These are phyloP conservation scores for Parnassius glacialis DNA, from an alignment of 2,888 invertebrate genomes.

Conservation along the genomic window DNA sequence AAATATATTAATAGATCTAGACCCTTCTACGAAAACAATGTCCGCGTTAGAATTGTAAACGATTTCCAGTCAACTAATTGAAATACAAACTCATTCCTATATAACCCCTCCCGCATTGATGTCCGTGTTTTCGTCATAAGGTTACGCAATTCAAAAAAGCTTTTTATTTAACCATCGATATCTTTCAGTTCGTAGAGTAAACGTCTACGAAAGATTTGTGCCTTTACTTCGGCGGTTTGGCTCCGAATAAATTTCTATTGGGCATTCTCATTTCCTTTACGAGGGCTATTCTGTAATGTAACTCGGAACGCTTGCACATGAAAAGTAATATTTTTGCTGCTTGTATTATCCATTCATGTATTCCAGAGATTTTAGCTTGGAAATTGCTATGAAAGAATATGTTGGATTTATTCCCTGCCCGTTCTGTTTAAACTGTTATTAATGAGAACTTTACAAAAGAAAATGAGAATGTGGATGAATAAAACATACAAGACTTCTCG, in stretches of 20 bases:
- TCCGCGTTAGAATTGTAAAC: too few relatives aligned
- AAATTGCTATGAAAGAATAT: conserved; percentile 25
- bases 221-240: conserved; percentile 32
- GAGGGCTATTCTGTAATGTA: conserved; percentile 30
- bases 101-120: background rate
- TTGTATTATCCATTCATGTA: conserved; percentile 26
- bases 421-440: conserved; percentile 27
- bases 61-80: too few relatives aligned
- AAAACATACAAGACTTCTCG: conserved; percentile 23
- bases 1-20: too few relatives aligned
- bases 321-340: conserved; percentile 25
- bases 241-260: conserved; percentile 42
- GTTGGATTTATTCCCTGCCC: conserved; percentile 22
- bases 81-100: too few relatives aligned
- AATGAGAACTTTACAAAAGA: conserved; percentile 27
- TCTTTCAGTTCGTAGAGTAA: conserved; percentile 18
- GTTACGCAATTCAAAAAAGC: conserved; percentile 16
- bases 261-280: conserved; percentile 44
- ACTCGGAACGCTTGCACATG: conserved; percentile 24
- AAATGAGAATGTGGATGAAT: conserved; percentile 24
- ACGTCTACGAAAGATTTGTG: conserved; percentile 38
- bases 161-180: conserved; percentile 20
- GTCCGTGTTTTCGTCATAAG: conserved; percentile 7
- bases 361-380: conserved; percentile 26
- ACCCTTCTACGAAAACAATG: too few relatives aligned